Conservation (phyloP, 2,888 invertebrate genomes). For the Beris morrisii region DNA sequence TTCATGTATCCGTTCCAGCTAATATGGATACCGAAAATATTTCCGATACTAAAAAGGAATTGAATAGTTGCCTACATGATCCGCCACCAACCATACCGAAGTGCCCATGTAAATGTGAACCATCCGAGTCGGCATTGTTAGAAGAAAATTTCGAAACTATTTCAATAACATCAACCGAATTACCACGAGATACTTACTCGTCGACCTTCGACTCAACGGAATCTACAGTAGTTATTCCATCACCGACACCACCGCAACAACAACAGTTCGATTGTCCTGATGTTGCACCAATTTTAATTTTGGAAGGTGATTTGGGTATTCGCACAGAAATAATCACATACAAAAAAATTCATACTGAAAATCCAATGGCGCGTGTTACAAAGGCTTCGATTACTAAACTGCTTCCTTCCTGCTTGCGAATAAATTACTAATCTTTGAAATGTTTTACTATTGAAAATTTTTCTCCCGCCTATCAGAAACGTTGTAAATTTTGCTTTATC, state of each 20-base stretch:
- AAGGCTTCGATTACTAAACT: no score
- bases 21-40: background rate
- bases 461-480: no score
- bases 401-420: no score
- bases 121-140: slow-evolving; percentile 9
- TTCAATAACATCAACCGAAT: no score
- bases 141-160: no score
- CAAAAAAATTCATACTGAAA: no score
- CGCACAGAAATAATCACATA: background rate
- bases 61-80: slow-evolving; percentile 47
- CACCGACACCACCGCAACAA: slow-evolving; percentile 40
- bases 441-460: no score
- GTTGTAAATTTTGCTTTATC: no score
- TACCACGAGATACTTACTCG: no score
- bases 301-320: slow-evolving; percentile 73
- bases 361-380: no score
- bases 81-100: slow-evolving; percentile 55
- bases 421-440: no score
- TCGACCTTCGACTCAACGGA: no score
- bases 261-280: slow-evolving; percentile 62
- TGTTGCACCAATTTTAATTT: slow-evolving; percentile 76
- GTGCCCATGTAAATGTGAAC: slow-evolving; percentile 46
- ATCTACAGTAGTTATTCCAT: background rate
- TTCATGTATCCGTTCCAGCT: slow-evolving; percentile 77
- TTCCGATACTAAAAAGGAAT: background rate